Evolutionary conservation across 2,797 vertebrate species (phyloP).

Genomic region (Eremophila alpestris): DNA sequence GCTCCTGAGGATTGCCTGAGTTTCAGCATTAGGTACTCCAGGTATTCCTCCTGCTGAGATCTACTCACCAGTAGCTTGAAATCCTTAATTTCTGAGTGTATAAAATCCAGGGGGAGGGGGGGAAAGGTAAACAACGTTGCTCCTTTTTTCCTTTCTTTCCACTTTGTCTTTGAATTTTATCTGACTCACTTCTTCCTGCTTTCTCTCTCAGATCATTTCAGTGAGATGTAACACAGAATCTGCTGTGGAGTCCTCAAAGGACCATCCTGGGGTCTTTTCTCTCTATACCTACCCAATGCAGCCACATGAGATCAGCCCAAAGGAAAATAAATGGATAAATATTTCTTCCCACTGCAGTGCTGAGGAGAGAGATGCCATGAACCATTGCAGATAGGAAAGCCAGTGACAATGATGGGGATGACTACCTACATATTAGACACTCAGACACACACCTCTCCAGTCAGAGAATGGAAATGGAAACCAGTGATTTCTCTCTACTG

Average conservation of each 20-base stretch:
- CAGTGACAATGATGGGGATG: background rate
- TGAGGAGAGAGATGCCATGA: background rate
- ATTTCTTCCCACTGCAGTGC: constrained; percentile 13
- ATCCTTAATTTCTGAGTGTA: background rate
- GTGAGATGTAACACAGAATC: background rate
- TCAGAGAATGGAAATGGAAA: background rate
- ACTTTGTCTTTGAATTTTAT: background rate
- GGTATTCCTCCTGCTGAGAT: background rate
- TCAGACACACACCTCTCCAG: background rate
- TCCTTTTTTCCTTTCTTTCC: background rate
- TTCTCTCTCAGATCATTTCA: background rate
- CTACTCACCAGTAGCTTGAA: background rate
- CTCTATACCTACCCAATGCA: background rate
- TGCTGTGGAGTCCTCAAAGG: background rate
- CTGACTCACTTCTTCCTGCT: background rate
- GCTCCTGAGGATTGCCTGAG: background rate
- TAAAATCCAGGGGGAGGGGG: background rate
- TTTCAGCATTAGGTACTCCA: background rate
- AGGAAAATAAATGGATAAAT: background rate
- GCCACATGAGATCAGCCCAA: background rate
- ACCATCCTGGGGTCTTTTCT: background rate
- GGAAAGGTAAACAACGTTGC: fast-evolving
- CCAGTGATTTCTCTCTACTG: background rate
- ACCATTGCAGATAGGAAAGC: background rate
- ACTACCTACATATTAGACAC: background rate